Conservation (phyloP, 2,113 vertebrate species). For the Xerus inauris region DNA sequence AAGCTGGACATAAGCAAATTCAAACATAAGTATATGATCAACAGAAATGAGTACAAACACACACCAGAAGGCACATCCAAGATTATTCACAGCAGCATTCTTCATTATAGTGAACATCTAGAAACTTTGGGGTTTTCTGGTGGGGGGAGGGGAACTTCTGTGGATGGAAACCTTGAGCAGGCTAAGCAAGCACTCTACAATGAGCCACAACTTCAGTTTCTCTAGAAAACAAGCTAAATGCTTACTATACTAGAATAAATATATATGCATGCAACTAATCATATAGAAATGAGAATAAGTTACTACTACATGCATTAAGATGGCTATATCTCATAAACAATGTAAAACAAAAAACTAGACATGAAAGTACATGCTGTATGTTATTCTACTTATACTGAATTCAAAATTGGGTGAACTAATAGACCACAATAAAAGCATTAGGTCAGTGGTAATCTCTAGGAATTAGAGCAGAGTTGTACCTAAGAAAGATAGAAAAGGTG, state of each 20-base stretch:
- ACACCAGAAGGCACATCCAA: not conserved
- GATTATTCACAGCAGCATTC: constrained; percentile 25
- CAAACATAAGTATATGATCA: not conserved
- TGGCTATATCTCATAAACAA: constrained; percentile 8
- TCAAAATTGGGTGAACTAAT: constrained; percentile 34
- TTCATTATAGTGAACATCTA: not conserved
- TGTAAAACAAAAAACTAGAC: not conserved
- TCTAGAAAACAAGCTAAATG: not conserved
- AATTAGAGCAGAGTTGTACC: not conserved
- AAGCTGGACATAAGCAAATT: constrained; percentile 9
- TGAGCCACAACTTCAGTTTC: not conserved
- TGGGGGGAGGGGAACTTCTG: no score
- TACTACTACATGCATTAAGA: not conserved
- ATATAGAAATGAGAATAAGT: constrained; percentile 45
- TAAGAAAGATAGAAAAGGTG: not conserved
- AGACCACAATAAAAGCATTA: not conserved
- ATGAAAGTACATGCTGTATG: not conserved
- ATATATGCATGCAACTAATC: not conserved
- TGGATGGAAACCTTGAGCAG: not conserved
- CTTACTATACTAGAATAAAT: not conserved
- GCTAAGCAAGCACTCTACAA: not conserved
- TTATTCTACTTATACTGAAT: not conserved
- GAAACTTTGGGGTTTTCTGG: not conserved
- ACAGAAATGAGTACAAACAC: not conserved
- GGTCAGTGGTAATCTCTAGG: not conserved